phyloP scores from a whole-genome alignment of 1,140 invertebrate genomes.

The Spodoptera frugiperda region DNA sequence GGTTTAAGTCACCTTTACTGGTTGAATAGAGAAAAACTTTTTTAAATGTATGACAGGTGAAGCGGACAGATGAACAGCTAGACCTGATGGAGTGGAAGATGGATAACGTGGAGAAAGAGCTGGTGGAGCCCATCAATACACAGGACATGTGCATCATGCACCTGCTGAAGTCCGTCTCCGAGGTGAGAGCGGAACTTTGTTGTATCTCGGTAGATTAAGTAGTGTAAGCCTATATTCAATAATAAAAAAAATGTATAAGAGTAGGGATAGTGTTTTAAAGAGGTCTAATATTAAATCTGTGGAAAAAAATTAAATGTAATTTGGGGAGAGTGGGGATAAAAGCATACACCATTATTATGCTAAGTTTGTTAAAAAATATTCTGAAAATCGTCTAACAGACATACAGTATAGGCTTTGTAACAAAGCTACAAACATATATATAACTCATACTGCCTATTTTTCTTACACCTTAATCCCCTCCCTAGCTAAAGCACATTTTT shows the following conservation, averaged over 20 bases:
- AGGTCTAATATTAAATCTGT: no score
- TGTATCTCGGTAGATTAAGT: background rate
- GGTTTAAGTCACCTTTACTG: no score
- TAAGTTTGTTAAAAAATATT: no score
- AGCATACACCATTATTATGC: no score
- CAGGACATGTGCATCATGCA: constrained; percentile 82
- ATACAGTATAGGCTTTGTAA: no score
- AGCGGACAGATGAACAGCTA: constrained; percentile 80
- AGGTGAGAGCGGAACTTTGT: constrained; percentile 65
- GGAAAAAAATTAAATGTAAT: no score
- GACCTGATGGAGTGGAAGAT: constrained; percentile 85
- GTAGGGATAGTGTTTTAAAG: background rate
- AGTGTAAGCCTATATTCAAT: background rate
- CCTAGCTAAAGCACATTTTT: background rate
- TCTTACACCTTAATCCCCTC: background rate
- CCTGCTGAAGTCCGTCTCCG: constrained; percentile 83
- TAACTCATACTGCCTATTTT: background rate
- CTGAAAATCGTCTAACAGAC: no score
- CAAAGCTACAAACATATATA: no score
- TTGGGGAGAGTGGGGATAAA: no score
- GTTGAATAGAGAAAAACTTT: background rate
- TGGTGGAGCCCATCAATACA: constrained; percentile 71
- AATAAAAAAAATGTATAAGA: background rate
- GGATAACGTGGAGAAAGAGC: constrained; percentile 78
- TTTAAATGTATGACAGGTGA: constrained; percentile 60